Evolutionary conservation across 1,140 invertebrate species (phyloP), one percentile per base, ranked within the genome.

Genomic region (Drosophila nannoptera): DNA sequence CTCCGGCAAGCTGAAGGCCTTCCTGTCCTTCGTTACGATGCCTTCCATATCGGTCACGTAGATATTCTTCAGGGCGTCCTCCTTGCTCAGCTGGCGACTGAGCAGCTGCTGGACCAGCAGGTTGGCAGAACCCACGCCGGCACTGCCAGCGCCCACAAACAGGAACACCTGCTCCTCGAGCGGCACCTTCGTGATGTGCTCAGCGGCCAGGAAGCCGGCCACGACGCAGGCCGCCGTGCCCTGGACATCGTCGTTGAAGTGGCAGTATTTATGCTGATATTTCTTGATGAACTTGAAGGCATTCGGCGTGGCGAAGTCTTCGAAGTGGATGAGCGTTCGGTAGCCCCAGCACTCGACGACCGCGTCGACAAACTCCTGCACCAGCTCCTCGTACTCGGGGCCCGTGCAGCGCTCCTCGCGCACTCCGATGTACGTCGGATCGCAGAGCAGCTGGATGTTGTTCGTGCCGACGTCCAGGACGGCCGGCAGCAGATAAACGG

Each of bases 211-310:
- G 14, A 99, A 89, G 0, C 97, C 98, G 8, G 96, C 96, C 7
- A 99, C 93, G 2, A 96, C 97, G 5, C 99, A 97, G 6, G 96
- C 92, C 1, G 95, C 95, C 0, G 97, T 99, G 11, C 97, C 97
- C 90, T 99, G 97, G 78, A 99, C 98, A 86, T 99, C 98, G 87
- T 99, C 98, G 90, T 99, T 99, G 89, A 99, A 99, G 4, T 95
- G 97, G 86, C 97, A 98, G 84, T 97, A 99, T n/a, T 90, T 77
- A 48, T 96, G 89, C 38, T 95, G 92, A 90, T 99, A 99, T 87
- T 96, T 97, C 55, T 93, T 93, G 52, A 99, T 90, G 29, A 99
- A 91, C 32, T 95, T 92, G 90, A 98, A 99, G 4, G 98, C 98
- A 90, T 99, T 98, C 0, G 94, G 91, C 77, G 99, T 99, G 16